phyloP scores from a whole-genome alignment of 2,888 invertebrate genomes.

The Elysia crispata region DNA sequence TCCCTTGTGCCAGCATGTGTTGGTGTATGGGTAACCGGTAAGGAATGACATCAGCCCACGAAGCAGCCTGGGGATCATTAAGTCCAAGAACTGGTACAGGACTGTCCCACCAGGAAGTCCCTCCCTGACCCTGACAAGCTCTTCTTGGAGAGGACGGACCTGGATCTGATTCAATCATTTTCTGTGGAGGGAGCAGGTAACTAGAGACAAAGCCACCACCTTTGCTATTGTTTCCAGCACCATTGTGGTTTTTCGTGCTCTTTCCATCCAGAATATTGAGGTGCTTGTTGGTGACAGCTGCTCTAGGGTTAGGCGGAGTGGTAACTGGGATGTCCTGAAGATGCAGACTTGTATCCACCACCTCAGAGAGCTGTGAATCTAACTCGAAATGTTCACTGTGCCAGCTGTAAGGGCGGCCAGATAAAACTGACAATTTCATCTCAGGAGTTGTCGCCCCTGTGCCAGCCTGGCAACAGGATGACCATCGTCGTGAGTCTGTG shows the following conservation, averaged over 20 bases:
- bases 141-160: slow-evolving; percentile 51
- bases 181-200: slow-evolving; percentile 35
- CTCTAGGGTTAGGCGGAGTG: slow-evolving; percentile 30
- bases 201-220: too few relatives aligned
- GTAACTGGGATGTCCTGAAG: background rate
- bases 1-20: background rate
- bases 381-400: slow-evolving; percentile 73
- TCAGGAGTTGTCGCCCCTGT: slow-evolving; percentile 50
- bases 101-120: slow-evolving; percentile 42
- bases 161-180: slow-evolving; percentile 50
- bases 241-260: background rate
- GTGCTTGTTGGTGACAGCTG: slow-evolving; percentile 39
- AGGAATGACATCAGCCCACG: slow-evolving; percentile 44
- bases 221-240: slow-evolving; percentile 5
- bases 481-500: slow-evolving; percentile 66
- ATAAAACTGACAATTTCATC: slow-evolving; percentile 55
- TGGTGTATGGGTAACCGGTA: slow-evolving; percentile 31
- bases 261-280: slow-evolving; percentile 15
- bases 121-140: background rate
- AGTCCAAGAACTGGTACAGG: slow-evolving; percentile 9
- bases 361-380: slow-evolving; percentile 60
- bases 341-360: slow-evolving; percentile 14
- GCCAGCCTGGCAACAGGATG: slow-evolving; percentile 65
- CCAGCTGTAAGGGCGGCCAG: slow-evolving; percentile 71
- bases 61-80: slow-evolving; percentile 29